A percentile compares a stretch with the other conserved stretches of the same genome.
Conservation (phyloP, 2,888 invertebrate genomes). For the Andricus quercusramuli region DNA sequence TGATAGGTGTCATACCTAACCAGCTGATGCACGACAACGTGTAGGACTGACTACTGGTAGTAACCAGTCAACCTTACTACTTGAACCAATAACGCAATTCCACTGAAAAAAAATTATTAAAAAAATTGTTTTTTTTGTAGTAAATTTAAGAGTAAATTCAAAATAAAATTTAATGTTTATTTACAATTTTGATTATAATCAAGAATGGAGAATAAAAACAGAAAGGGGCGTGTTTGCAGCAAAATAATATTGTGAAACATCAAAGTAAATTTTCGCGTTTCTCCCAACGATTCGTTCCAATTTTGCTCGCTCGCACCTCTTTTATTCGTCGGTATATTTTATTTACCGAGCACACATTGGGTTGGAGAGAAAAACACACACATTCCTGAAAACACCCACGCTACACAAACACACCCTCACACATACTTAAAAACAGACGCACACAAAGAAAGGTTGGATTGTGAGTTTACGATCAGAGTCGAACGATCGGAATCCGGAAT, state of each 20-base stretch:
- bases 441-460: not conserved
- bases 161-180: not conserved
- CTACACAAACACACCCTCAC: not conserved
- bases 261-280: conserved; percentile 22
- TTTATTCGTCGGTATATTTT: conserved; percentile 34
- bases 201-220: not conserved
- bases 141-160: too few relatives aligned
- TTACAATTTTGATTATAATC: not conserved
- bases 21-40: too few relatives aligned
- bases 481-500: conserved; percentile 39
- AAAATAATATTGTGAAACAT: conserved; percentile 26
- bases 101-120: too few relatives aligned
- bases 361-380: not conserved
- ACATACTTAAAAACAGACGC: not conserved
- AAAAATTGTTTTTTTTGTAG: too few relatives aligned
- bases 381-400: not conserved
- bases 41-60: too few relatives aligned
- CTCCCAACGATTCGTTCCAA: conserved; percentile 29
- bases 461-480: conserved; percentile 32
- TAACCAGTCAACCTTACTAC: too few relatives aligned
- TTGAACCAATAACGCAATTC: too few relatives aligned
- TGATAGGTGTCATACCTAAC: too few relatives aligned
- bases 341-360: conserved; percentile 36
- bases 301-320: conserved; percentile 39
- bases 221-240: not conserved